phyloP scores from a whole-genome alignment of 2,113 vertebrate genomes.

The Panthera leo region DNA sequence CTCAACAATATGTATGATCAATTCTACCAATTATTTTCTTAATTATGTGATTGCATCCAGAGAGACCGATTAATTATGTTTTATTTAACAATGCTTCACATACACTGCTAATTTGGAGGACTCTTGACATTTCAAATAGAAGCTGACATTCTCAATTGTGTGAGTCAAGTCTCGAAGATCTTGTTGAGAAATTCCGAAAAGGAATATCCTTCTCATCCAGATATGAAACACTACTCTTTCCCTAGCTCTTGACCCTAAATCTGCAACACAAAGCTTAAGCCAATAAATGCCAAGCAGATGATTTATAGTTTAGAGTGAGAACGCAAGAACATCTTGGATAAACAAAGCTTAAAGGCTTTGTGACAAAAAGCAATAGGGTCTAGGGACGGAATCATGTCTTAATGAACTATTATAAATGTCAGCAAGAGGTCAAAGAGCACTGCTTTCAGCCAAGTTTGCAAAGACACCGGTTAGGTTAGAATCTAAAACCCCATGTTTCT shows the following conservation, averaged over 20 bases:
- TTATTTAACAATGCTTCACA: slow-evolving; percentile 22
- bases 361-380: neutral
- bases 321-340: neutral
- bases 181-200: slow-evolving; percentile 13
- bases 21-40: neutral
- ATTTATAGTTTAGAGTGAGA: neutral
- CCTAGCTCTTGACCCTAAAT: neutral
- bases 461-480: neutral
- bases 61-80: neutral
- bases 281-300: neutral
- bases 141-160: neutral
- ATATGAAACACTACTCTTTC: neutral
- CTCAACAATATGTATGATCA: neutral
- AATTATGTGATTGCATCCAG: neutral
- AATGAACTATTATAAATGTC: neutral
- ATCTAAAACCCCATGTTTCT: neutral
- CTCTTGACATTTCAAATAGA: slow-evolving; percentile 20
- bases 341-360: neutral
- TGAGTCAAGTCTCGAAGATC: slow-evolving; percentile 26
- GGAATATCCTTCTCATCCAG: neutral
- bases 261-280: slow-evolving; percentile 15
- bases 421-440: neutral
- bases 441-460: slow-evolving; percentile 8
- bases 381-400: neutral
- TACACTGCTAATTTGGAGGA: neutral